Evolutionary conservation across 2,113 vertebrate genomes (phyloP).

Genomic region (Thryonomys swinderianus): DNA sequence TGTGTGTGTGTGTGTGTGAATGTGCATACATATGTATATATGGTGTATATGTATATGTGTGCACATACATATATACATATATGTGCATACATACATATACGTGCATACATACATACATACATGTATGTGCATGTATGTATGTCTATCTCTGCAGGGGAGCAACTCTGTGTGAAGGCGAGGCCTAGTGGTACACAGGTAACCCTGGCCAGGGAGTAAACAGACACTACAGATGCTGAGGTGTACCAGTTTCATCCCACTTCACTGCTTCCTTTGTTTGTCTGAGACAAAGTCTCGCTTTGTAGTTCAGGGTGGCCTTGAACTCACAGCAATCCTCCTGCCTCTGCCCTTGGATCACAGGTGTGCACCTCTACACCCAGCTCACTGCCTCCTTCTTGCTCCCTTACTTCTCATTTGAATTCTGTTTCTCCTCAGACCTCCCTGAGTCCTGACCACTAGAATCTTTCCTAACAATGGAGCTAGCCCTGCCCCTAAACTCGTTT

Average conservation of each 20-base stretch:
- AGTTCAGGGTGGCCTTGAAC: too few relatives aligned
- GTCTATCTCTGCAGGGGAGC: slow-evolving; percentile 87
- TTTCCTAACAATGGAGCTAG: not conserved
- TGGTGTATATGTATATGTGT: too few relatives aligned
- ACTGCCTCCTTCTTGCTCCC: not conserved
- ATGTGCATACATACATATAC: too few relatives aligned
- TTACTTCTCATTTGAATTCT: not conserved
- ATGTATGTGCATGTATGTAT: slow-evolving; percentile 72
- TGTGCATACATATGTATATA: too few relatives aligned
- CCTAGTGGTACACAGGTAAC: not conserved
- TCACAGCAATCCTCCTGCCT: too few relatives aligned
- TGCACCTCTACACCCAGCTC: too few relatives aligned
- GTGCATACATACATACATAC: too few relatives aligned
- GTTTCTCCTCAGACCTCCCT: not conserved
- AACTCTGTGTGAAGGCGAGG: slow-evolving; percentile 83
- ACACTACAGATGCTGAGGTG: not conserved
- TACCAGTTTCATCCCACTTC: not conserved
- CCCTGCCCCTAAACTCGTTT: not conserved
- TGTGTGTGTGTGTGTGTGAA: too few relatives aligned
- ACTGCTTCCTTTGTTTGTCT: too few relatives aligned
- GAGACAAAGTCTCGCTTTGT: too few relatives aligned
- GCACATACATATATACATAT: too few relatives aligned
- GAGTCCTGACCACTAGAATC: not conserved
- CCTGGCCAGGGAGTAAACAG: not conserved
- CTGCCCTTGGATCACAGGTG: too few relatives aligned